Evolutionary conservation across 1,140 invertebrate species (phyloP), one percentile per base, ranked within the genome.

Genomic region (Calephelis nemesis): DNA sequence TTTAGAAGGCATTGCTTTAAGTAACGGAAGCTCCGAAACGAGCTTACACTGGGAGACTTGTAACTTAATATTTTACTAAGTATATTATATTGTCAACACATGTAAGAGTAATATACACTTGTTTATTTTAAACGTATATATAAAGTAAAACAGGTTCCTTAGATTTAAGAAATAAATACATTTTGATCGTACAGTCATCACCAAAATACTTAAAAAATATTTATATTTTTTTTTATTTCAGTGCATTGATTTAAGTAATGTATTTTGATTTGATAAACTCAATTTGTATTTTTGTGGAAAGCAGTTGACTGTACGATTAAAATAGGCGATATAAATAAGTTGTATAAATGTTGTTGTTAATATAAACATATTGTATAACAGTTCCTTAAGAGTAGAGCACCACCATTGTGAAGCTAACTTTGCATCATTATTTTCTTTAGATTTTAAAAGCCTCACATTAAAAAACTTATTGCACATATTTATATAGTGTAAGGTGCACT

Each of bases 261-360:
- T 30, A 30, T 30, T 30, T 30, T 2, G 3, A 4, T 30, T 30
- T 30, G 3, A 45, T 0, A 45, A 45, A 45, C 6, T 45, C 6
- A 7, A 45, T 7, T 45, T 9, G 30, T 6, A 11, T 12, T 39
- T 19, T 30, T 8, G 15, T 15, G 4, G 54, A 0, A 19, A 10
- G 10, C n/a, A 15, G 15, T 54, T 54, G 52, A 30, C 52, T 54
- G 52, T 6, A 54, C 52, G 52, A 19, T 54, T 30, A 54, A 72
- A 68, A 50, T 73, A 73, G 65, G 69, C 69, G 73, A 72, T 74
- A 74, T 75, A 73, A 74, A 79, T 72, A 72, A 69, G 67, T 58
- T 78, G 69, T 83, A 74, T 81, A 81, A 83, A 81, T 75, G 78
- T 85, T 85, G 85, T 87, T 88, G 78, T 83, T 85, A 81, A 82